Conservation (phyloP, 2,797 vertebrate species). For the Prionace glauca region DNA sequence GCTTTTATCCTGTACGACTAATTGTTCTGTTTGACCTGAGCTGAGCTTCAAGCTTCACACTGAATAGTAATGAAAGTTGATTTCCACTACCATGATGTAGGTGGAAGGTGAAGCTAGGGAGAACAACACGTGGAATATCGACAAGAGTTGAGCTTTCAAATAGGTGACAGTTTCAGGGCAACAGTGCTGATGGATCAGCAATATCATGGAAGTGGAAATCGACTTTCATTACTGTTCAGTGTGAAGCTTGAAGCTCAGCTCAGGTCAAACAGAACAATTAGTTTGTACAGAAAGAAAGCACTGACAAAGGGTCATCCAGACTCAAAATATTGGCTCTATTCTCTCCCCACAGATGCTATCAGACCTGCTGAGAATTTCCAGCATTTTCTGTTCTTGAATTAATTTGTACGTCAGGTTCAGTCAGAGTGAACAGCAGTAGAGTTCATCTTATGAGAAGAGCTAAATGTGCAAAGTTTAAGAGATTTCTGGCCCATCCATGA, state of each 20-base stretch:
- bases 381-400: not conserved
- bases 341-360: too few relatives aligned
- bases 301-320: too few relatives aligned
- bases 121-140: not conserved
- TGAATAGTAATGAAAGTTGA: not conserved
- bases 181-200: not conserved
- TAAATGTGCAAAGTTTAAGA: not conserved
- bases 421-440: not conserved
- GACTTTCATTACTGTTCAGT: not conserved
- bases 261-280: not conserved
- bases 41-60: not conserved
- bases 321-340: too few relatives aligned
- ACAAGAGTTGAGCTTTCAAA: not conserved
- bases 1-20: not conserved
- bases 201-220: not conserved
- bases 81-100: not conserved
- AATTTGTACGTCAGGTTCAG: not conserved
- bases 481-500: not conserved
- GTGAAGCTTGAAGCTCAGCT: not conserved
- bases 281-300: not conserved
- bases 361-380: too few relatives aligned
- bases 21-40: not conserved
- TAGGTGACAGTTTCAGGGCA: not conserved
- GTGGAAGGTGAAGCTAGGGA: not conserved
- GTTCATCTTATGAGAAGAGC: too few relatives aligned